These are phyloP conservation scores for Dryas iulia DNA, from an alignment of 1,140 invertebrate genomes.

Conservation along the genomic window DNA sequence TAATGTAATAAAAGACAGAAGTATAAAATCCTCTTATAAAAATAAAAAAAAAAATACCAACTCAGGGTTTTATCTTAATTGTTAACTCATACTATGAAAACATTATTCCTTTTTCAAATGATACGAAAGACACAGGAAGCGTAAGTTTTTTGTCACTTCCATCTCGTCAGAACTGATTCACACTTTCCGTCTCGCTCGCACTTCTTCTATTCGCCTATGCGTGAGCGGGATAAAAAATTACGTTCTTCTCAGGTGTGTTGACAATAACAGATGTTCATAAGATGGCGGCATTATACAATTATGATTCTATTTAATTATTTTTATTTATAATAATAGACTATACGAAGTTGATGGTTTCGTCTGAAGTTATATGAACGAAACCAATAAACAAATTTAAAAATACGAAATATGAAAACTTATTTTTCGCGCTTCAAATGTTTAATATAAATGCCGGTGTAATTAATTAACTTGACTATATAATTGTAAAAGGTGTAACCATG, in stretches of 20 bases:
- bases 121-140: constrained; percentile 80
- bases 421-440: no score
- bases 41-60: not conserved
- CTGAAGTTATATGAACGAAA: no score
- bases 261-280: constrained; percentile 77
- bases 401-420: not conserved
- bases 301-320: constrained; percentile 78
- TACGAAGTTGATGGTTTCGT: not conserved
- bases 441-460: no score
- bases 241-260: constrained; percentile 72
- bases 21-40: not conserved
- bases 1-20: no score
- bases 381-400: no score
- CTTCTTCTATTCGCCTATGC: constrained; percentile 15
- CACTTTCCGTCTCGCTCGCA: constrained; percentile 44
- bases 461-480: no score
- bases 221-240: constrained; percentile 43
- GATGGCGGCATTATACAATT: constrained; percentile 76
- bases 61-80: constrained; percentile 28
- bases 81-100: constrained; percentile 48
- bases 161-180: constrained; percentile 58
- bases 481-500: no score
- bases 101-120: constrained; percentile 78
- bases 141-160: constrained; percentile 79
- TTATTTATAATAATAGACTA: constrained; percentile 37